phyloP scores from a whole-genome alignment of 2,113 vertebrate genomes.

The Petrocephalus microphthalmus region DNA sequence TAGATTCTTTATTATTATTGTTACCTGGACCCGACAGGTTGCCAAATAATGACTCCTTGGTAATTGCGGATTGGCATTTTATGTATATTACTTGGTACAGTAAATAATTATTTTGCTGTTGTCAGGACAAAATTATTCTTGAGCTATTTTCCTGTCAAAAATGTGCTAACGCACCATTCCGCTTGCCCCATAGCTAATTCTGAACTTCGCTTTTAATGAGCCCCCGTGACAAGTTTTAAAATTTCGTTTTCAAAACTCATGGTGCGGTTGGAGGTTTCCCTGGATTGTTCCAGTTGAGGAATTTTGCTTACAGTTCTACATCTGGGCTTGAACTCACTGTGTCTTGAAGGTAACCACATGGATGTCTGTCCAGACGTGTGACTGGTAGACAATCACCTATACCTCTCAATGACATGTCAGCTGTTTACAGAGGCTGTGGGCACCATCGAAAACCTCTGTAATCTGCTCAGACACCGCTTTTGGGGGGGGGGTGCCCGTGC shows the following conservation, averaged over 20 bases:
- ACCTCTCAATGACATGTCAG: neutral
- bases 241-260: neutral
- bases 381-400: neutral
- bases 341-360: neutral
- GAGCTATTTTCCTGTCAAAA: neutral
- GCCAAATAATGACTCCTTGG: neutral
- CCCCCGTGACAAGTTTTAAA: neutral
- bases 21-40: neutral
- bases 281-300: neutral
- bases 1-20: neutral
- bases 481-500: no score
- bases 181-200: neutral
- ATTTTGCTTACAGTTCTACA: neutral
- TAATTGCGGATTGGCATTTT: neutral
- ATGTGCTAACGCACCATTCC: neutral
- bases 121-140: neutral
- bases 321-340: neutral
- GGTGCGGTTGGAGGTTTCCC: neutral
- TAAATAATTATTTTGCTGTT: neutral
- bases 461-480: neutral
- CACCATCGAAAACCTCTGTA: neutral
- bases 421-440: neutral
- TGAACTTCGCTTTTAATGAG: neutral
- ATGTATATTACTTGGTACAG: neutral
- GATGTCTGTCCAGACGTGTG: neutral